Conservation (phyloP, 2,113 vertebrate genomes). For the Salvator merianae region DNA sequence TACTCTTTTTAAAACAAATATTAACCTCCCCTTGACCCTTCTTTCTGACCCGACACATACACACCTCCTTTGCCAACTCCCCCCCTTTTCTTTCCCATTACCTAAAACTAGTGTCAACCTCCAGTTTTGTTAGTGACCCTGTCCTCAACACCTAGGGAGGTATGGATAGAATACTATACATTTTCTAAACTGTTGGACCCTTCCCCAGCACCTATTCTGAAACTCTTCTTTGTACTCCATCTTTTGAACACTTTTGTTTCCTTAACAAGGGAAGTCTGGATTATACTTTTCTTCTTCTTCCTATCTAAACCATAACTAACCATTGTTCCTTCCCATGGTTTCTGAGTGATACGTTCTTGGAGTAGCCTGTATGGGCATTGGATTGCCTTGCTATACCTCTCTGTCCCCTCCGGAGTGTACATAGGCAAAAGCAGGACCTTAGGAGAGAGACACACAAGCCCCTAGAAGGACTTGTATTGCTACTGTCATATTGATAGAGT, state of each 20-base stretch:
- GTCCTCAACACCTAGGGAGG: slow-evolving; percentile 2
- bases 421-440: slow-evolving; percentile 17
- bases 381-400: slow-evolving; percentile 16
- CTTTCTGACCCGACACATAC: slow-evolving; percentile 19
- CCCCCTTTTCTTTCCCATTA: slow-evolving; percentile 1
- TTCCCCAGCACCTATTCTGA: background rate
- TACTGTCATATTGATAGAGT: slow-evolving; percentile 1
- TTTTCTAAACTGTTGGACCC: slow-evolving; percentile 9
- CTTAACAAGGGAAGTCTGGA: slow-evolving; percentile 8
- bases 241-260: slow-evolving; percentile 9
- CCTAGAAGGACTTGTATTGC: background rate
- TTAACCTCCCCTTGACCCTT: slow-evolving; percentile 20
- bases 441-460: background rate
- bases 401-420: slow-evolving; percentile 7
- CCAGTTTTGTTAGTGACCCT: slow-evolving; percentile 10
- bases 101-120: slow-evolving; percentile 9
- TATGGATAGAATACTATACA: slow-evolving; percentile 1
- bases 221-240: background rate
- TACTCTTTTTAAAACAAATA: slow-evolving; percentile 30
- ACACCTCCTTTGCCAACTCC: background rate
- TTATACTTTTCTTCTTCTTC: background rate
- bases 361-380: background rate
- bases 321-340: background rate
- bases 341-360: slow-evolving; percentile 16
- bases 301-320: slow-evolving; percentile 24